Evolutionary conservation across 2,797 vertebrate species (phyloP), one percentile per base, ranked within the genome.

Genomic region (Decapterus maruadsi): DNA sequence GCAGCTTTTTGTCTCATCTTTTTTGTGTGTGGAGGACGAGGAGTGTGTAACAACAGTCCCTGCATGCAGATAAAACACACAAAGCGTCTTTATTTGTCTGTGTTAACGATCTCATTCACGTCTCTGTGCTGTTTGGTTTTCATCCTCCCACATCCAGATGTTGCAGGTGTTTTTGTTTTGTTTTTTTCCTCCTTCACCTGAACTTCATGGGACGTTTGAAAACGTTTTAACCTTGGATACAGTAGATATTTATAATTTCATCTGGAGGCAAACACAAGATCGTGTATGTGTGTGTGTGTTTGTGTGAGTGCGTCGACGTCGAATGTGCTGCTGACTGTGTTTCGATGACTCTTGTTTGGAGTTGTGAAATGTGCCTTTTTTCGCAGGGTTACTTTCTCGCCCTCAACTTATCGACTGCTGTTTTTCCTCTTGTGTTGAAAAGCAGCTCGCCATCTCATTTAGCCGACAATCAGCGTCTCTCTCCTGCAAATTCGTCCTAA

Each of bases 321-420:
- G 55, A 63, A 42, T 2, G 1, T 67, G 36, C 38, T 67, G 36
- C 38, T 26, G 26, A 29, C 43, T 51, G 62, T 53, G 1, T 40
- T 77, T 34, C 22, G 22, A 54, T 62, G 80, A 81, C 77, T 81
- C 77, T 66, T n/a, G 48, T 51, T 12, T 38, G 14, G 51, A 79
- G 67, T 36, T 80, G 26, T 64, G 68, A 82, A 87, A 80, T 72
- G 90, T 93, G 92, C 92, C 92, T 93, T 93, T 85, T 89, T 68
- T 73, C 20, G 43, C 10, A 16, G 69, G 66, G 54, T 46, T 46
- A 12, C 57, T 34, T 31, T 59, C 12, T 72, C 0, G 6, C 53
- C 50, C 73, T 72, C 2, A 50, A 56, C 42, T 50, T 42, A 10
- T 54, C 43, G 0, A 56, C 12, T 62, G 1, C 38, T 42, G 5